phyloP scores from a whole-genome alignment of 2,888 invertebrate species.

The Cheilosia impressa region DNA sequence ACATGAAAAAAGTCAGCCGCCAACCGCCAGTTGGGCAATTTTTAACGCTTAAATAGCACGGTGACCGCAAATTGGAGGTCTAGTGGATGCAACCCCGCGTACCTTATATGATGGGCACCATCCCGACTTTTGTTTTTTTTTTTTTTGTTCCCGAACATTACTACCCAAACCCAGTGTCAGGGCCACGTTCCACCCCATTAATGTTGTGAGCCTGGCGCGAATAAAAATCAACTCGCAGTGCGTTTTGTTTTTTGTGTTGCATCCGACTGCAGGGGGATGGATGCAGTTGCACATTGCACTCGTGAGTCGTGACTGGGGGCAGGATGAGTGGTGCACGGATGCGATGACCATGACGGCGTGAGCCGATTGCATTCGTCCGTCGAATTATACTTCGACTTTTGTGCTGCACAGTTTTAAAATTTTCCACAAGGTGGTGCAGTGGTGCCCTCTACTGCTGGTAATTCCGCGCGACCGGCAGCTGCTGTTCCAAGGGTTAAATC shows the following conservation, averaged over 20 bases:
- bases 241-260: slow-evolving; percentile 51
- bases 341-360: slow-evolving; percentile 73
- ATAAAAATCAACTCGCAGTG: slow-evolving; percentile 65
- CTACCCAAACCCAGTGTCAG: slow-evolving; percentile 42
- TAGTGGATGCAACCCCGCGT: slow-evolving; percentile 71
- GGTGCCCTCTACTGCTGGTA: neutral
- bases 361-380: slow-evolving; percentile 72
- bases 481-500: slow-evolving; percentile 71
- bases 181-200: slow-evolving; percentile 43
- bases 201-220: slow-evolving; percentile 60
- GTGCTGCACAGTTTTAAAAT: slow-evolving; percentile 67
- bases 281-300: slow-evolving; percentile 62
- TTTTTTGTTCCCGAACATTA: slow-evolving; percentile 36
- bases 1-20: slow-evolving; percentile 45
- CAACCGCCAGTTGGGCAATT: slow-evolving; percentile 68
- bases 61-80: slow-evolving; percentile 75
- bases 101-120: slow-evolving; percentile 59
- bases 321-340: slow-evolving; percentile 31
- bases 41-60: slow-evolving; percentile 75
- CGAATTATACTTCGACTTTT: slow-evolving; percentile 72
- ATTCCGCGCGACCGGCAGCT: slow-evolving; percentile 49
- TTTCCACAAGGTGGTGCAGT: slow-evolving; percentile 29
- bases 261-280: slow-evolving; percentile 33
- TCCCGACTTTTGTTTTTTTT: slow-evolving; percentile 19
- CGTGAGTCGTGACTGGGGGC: slow-evolving; percentile 56